phyloP scores from a whole-genome alignment of 2,888 invertebrate species.

The Steinernema hermaphroditum region DNA sequence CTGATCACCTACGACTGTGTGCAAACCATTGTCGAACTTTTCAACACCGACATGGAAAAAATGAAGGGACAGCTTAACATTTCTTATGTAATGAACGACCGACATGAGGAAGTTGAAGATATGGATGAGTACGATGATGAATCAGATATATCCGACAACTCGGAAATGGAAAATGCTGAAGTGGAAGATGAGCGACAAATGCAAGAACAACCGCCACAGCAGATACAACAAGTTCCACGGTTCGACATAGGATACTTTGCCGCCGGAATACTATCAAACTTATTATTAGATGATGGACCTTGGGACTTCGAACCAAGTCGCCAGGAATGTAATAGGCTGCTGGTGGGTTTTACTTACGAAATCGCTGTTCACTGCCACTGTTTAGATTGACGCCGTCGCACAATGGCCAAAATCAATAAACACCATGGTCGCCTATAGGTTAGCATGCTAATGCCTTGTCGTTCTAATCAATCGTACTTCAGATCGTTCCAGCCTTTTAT shows the following conservation, averaged over 20 bases:
- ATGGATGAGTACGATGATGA: not conserved
- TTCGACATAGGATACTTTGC: conserved; percentile 7
- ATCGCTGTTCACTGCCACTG: not conserved
- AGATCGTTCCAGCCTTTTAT: conserved; percentile 8
- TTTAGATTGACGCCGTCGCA: not conserved
- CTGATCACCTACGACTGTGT: not conserved
- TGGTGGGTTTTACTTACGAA: too few species aligned
- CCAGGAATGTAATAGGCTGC: not conserved
- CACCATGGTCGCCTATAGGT: conserved; percentile 7
- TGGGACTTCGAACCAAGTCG: not conserved
- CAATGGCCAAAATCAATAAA: not conserved
- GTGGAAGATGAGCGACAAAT: not conserved
- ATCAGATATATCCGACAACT: not conserved
- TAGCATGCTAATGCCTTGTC: too few species aligned
- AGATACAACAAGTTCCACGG: not conserved
- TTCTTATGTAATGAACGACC: not conserved
- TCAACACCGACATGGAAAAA: conserved; percentile 2
- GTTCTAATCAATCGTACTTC: too few species aligned
- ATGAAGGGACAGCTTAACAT: not conserved
- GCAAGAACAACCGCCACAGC: not conserved
- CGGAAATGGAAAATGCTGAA: not conserved
- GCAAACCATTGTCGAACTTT: not conserved
- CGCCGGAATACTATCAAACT: not conserved
- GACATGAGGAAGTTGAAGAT: not conserved
- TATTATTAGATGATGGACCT: not conserved